Conservation (phyloP, 2,113 vertebrate genomes). For the Dasypus novemcinctus region DNA sequence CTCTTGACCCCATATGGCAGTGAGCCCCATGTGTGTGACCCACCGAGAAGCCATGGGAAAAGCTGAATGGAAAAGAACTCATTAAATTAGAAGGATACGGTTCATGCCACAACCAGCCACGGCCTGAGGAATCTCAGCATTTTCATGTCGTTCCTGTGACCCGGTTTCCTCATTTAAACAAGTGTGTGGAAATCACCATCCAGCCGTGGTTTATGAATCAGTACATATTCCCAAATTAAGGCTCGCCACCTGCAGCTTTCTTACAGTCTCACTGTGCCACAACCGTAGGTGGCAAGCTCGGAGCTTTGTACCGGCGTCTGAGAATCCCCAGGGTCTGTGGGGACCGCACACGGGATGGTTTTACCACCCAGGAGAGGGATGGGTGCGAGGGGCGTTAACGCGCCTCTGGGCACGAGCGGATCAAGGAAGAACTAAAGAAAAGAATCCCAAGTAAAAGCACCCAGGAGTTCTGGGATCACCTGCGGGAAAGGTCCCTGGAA, state of each 20-base stretch:
- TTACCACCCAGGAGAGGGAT: neutral
- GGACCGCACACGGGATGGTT: neutral
- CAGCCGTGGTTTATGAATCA: neutral
- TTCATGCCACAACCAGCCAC: neutral
- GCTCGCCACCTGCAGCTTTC: neutral
- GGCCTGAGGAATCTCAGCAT: neutral
- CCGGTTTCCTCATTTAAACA: conserved; percentile 1
- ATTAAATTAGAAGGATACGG: neutral
- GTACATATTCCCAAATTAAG: neutral
- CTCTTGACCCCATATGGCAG: neutral
- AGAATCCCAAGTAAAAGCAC: neutral
- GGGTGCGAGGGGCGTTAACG: neutral
- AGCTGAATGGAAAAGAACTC: neutral
- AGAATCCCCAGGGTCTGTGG: neutral
- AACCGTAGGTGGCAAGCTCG: neutral
- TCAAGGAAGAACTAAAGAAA: conserved; percentile 22
- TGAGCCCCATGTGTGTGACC: neutral
- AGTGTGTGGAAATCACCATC: neutral
- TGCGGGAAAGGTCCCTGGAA: neutral
- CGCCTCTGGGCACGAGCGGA: neutral
- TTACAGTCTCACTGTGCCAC: neutral
- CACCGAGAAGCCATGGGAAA: neutral
- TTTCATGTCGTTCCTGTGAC: neutral
- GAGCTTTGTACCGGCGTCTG: neutral
- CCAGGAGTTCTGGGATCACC: neutral